phyloP scores from a whole-genome alignment of 2,113 vertebrate species.

The Podarcis cretensis region DNA sequence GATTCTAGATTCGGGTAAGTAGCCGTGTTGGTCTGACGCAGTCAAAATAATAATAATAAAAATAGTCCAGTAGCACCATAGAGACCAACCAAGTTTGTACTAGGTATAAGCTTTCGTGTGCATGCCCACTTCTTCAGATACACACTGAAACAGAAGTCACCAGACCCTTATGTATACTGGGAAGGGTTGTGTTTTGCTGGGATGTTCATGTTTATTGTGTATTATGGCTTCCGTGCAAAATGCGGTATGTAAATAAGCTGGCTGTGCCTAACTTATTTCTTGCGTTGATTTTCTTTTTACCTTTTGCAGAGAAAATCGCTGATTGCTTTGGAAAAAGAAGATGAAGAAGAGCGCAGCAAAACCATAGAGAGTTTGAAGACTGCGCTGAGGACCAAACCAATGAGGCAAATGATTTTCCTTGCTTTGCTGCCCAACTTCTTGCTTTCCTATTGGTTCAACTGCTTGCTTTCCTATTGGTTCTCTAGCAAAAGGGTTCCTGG shows the following conservation, averaged over 20 bases:
- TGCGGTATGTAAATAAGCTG: neutral
- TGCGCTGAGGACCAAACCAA: slow-evolving; percentile 95
- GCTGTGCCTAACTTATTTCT: neutral
- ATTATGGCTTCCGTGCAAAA: neutral
- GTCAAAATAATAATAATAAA: too few relatives aligned
- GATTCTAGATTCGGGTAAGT: too few relatives aligned
- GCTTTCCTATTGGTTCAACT: slow-evolving; percentile 3
- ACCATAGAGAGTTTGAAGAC: slow-evolving; percentile 98
- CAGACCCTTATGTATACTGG: too few relatives aligned
- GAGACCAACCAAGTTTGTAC: too few relatives aligned
- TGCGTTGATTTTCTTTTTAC: slow-evolving; percentile 33
- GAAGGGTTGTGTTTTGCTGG: neutral
- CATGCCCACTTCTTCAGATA: too few relatives aligned
- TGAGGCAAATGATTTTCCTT: slow-evolving; percentile 83
- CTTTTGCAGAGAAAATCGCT: slow-evolving; percentile 90
- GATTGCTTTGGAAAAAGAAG: slow-evolving; percentile 94
- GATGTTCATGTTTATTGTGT: neutral
- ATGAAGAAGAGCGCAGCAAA: slow-evolving; percentile 97
- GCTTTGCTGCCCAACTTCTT: neutral
- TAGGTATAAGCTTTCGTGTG: too few relatives aligned
- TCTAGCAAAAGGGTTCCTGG: neutral
- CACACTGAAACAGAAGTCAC: too few relatives aligned
- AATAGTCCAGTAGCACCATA: too few relatives aligned
- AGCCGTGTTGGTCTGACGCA: too few relatives aligned
- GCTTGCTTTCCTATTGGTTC: slow-evolving; percentile 11